phyloP scores from a whole-genome alignment of 2,888 invertebrate genomes.

The Acleris laterana region DNA sequence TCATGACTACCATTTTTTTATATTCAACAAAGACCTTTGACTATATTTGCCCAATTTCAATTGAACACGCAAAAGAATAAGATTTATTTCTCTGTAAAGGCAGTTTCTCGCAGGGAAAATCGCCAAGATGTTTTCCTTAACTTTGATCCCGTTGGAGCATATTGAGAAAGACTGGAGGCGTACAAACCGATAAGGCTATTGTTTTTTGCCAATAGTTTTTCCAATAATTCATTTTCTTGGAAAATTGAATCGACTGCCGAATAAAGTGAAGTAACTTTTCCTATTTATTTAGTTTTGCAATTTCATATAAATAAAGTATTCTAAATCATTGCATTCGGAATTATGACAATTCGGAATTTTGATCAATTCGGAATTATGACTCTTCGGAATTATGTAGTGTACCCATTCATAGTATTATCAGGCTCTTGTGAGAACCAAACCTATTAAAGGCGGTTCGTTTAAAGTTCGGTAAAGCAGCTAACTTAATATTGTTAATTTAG shows the following conservation, averaged over 20 bases:
- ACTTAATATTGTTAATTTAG: too few relatives aligned
- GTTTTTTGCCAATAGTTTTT: conserved; percentile 8
- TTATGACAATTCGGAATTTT: too few relatives aligned
- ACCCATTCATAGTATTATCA: too few relatives aligned
- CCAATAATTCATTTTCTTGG: not conserved
- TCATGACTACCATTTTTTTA: not conserved
- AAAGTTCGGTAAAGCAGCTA: too few relatives aligned
- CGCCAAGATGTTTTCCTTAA: conserved; percentile 11
- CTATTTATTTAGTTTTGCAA: not conserved
- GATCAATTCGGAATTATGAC: too few relatives aligned
- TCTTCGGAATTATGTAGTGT: too few relatives aligned
- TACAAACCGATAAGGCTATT: conserved; percentile 16
- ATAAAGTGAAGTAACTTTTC: not conserved
- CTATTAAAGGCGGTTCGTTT: too few relatives aligned
- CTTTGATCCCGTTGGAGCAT: conserved; percentile 30
- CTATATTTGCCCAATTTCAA: conserved; percentile 14
- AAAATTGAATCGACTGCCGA: conserved; percentile 7
- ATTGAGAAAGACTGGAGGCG: conserved; percentile 27
- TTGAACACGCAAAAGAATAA: conserved; percentile 9
- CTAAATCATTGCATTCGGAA: too few relatives aligned
- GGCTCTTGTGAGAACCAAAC: too few relatives aligned
- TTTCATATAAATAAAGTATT: too few relatives aligned
- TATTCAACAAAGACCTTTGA: not conserved
- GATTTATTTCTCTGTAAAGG: conserved; percentile 28
- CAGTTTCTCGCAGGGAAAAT: conserved; percentile 10